Evolutionary conservation across 2,113 vertebrate genomes (phyloP), one percentile per base, ranked within the genome.

Genomic region (Ranitomeya imitator): DNA sequence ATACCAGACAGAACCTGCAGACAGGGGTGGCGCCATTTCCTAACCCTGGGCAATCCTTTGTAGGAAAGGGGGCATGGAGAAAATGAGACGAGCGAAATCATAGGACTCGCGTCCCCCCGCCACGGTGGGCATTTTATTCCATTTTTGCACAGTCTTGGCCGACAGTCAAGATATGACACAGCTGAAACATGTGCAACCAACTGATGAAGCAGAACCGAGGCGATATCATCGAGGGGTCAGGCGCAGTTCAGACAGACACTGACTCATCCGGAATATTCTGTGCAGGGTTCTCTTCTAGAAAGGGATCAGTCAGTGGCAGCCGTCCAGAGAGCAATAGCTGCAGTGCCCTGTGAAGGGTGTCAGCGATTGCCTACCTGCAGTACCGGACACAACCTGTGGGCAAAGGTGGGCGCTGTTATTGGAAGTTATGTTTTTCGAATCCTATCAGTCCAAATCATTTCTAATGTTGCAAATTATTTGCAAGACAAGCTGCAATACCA

Each of bases 81-180:
- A 31, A 3, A 71, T 65, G 16, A n/a, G 21, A 55, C 7, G 7
- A 8, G 8, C 6, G 7, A 55, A 6, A 57, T 45, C 37, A 45
- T 5, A 45, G 37, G 3, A 45, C 5, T 3, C 5, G 3, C 37
- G 37, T 45, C 37, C 5, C 55, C 55, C 55, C 55, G 1, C 18
- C 11, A 26, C 21, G 19, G 21, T 3, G 9, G n/a, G n/a, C 10
- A 5, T 26, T 57, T 7, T 23, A 2, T 23, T 16, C 6, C 12
- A 10, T 51, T 60, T 54, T 78, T 21, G 9, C 6, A 54, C 14
- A 60, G 19, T 82, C 26, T 23, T 82, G 79, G 79, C 54, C 3
- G 16, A 31, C 2, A 21, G 14, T 82, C 79, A 82, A 82, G 15
- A 82, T 60, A 63, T 82, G 79, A 82, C 26, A 55, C 79, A 80